Conservation (phyloP, 2,888 invertebrate species). For the Drosophila histrio region DNA sequence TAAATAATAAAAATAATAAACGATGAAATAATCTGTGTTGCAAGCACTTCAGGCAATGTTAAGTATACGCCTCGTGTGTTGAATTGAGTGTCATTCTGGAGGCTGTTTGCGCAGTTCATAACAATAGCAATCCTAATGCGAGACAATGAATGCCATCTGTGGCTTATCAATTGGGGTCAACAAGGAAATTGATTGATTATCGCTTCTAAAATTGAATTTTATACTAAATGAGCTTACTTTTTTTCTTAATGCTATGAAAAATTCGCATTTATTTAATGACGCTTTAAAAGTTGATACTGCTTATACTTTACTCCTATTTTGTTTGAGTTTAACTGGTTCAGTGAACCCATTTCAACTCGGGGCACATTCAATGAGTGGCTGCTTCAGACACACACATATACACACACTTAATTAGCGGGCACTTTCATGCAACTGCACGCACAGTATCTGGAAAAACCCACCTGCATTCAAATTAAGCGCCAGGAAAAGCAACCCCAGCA, state of each 20-base stretch:
- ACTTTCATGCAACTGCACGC: conserved; percentile 45
- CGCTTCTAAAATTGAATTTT: neutral
- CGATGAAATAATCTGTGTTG: conserved; percentile 52
- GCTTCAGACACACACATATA: conserved; percentile 24
- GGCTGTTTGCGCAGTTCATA: conserved; percentile 35
- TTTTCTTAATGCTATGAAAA: neutral
- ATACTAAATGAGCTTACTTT: neutral
- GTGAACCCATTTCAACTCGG: conserved; percentile 43
- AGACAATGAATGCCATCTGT: conserved; percentile 16
- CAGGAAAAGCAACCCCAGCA: conserved; percentile 58
- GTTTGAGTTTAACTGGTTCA: conserved; percentile 53
- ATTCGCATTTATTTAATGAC: neutral
- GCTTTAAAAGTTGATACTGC: neutral
- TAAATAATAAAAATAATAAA: conserved; percentile 67
- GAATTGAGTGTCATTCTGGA: conserved; percentile 24
- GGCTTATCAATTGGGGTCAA: conserved; percentile 48
- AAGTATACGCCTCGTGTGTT: conserved; percentile 54
- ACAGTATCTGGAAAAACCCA: conserved; percentile 51
- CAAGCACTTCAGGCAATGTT: conserved; percentile 36
- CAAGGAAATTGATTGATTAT: conserved; percentile 41
- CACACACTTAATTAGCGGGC: conserved; percentile 63
- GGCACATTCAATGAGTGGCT: conserved; percentile 40
- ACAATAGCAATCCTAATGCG: conserved; percentile 29
- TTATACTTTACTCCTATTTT: neutral
- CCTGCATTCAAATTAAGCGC: conserved; percentile 71